Conservation (phyloP, 2,113 vertebrate species). For the Coptodon bakossiorum region DNA sequence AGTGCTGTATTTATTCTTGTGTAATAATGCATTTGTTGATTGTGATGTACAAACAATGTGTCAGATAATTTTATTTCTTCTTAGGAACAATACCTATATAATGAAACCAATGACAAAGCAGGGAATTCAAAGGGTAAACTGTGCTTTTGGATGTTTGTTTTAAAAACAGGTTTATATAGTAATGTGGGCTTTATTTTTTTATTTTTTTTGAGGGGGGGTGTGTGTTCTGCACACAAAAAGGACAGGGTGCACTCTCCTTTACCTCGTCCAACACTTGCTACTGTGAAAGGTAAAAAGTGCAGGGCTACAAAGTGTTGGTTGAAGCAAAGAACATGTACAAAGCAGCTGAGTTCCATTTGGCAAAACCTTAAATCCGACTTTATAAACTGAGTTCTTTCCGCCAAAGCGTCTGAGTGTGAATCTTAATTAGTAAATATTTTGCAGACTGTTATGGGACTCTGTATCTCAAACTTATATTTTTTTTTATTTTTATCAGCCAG, state of each 20-base stretch:
- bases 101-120: slow-evolving; percentile 49
- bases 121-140: slow-evolving; percentile 61
- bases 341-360: slow-evolving; percentile 14
- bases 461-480: background rate
- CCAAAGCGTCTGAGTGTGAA: background rate
- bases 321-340: slow-evolving; percentile 8
- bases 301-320: background rate
- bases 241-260: slow-evolving; percentile 38
- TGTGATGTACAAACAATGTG: slow-evolving; percentile 48
- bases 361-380: background rate
- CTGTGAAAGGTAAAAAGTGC: background rate
- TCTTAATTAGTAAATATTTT: slow-evolving; percentile 16
- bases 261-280: slow-evolving; percentile 50
- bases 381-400: background rate
- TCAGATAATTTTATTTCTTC: slow-evolving; percentile 31
- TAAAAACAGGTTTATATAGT: slow-evolving; percentile 20
- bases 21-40: slow-evolving; percentile 63
- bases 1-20: slow-evolving; percentile 64
- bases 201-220: background rate
- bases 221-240: background rate
- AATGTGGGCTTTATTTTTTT: background rate
- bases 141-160: slow-evolving; percentile 56
- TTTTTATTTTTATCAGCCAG: background rate
- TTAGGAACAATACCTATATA: slow-evolving; percentile 23
- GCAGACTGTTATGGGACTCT: slow-evolving; percentile 55